These are phyloP conservation scores for Argya squamiceps DNA, from an alignment of 2,797 vertebrate species.

Conservation along the genomic window DNA sequence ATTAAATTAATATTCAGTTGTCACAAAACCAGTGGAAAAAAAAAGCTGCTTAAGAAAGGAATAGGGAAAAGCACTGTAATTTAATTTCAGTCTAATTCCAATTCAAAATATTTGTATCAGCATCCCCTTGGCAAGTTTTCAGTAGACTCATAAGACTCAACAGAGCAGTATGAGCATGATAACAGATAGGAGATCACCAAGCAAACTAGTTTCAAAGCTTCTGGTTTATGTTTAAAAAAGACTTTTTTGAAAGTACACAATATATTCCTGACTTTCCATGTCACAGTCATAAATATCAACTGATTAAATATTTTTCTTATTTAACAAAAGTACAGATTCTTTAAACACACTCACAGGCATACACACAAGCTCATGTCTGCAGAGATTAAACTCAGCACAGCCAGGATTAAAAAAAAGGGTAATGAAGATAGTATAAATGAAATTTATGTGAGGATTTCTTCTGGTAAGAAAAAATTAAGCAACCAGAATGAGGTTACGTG, in stretches of 20 bases:
- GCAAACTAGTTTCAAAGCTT: not conserved
- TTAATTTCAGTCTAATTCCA: conserved; percentile 3
- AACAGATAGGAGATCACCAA: not conserved
- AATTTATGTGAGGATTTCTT: not conserved
- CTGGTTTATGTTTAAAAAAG: not conserved
- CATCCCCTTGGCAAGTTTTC: not conserved
- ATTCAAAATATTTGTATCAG: not conserved
- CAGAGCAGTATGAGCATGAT: not conserved
- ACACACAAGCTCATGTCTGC: not conserved
- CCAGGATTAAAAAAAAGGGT: not conserved
- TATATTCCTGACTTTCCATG: not conserved
- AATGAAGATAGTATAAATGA: not conserved
- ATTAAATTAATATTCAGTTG: conserved; percentile 40
- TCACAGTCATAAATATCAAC: not conserved
- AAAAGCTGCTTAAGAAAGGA: not conserved
- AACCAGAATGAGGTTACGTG: not conserved
- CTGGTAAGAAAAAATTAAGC: not conserved
- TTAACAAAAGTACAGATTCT: not conserved
- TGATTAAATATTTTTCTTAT: not conserved
- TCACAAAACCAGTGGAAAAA: not conserved
- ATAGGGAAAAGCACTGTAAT: not conserved
- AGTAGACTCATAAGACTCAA: not conserved
- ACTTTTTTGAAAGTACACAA: not conserved
- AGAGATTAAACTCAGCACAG: not conserved
- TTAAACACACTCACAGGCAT: not conserved